phyloP scores from a whole-genome alignment of 1,140 invertebrate species.

The Melipona quadrifasciata region DNA sequence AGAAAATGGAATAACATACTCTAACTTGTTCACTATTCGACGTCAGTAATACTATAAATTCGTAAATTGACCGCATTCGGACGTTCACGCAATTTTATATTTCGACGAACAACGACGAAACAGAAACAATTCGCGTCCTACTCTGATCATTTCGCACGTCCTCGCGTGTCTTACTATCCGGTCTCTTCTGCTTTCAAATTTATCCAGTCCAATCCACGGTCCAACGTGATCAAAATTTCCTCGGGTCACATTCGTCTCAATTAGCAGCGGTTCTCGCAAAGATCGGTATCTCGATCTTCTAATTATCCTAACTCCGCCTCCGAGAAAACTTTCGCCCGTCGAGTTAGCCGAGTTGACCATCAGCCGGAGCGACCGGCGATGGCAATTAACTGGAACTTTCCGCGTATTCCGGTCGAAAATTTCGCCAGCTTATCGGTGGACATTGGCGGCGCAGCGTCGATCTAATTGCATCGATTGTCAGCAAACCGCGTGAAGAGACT shows the following conservation, averaged over 20 bases:
- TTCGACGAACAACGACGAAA: no score
- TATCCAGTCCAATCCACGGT: neutral
- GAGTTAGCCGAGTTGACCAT: neutral
- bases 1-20: neutral
- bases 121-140: no score
- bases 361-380: no score
- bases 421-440: conserved; percentile 41
- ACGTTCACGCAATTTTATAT: no score
- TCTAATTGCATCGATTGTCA: conserved; percentile 69
- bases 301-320: neutral
- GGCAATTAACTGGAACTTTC: conserved; percentile 36
- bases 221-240: neutral
- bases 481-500: conserved; percentile 64
- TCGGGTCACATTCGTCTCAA: neutral
- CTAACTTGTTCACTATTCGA: neutral
- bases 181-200: no score
- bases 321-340: neutral
- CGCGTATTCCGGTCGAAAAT: conserved; percentile 13
- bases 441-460: conserved; percentile 44
- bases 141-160: no score
- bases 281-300: neutral
- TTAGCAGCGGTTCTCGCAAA: neutral
- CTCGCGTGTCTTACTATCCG: no score
- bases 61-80: no score
- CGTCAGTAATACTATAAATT: neutral